Evolutionary conservation across 2,113 vertebrate genomes (phyloP), one percentile per base, ranked within the genome.

Genomic region (Lasiurus borealis): DNA sequence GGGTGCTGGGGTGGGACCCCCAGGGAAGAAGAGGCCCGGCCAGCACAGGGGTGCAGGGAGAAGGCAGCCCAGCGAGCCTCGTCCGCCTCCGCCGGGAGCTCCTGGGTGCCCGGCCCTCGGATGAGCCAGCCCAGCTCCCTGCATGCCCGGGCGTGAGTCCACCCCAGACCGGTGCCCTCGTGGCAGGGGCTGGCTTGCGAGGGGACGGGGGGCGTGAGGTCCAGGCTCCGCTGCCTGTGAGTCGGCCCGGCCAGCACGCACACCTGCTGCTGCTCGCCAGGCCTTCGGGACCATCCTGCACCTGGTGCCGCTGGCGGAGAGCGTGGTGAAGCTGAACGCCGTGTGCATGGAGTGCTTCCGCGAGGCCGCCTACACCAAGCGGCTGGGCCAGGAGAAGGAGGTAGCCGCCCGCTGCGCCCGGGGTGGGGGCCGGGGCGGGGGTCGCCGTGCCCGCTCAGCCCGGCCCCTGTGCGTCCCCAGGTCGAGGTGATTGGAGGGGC

Each of bases 301-400:
- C 97, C 98, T 99, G 62, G 98, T 99, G 40, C 99, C 99, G 0
- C 97, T 99, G 89, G 99, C 99, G 0, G 99, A 99, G 97, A 99
- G 99, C 0, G 99, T 99, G 77, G 99, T 99, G 96, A 99, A 99
- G 98, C 99, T 99, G 90, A 99, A 99, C 0, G 99, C 99, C 0
- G 99, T 99, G 96, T 99, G 99, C 97, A 99, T 99, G 99, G 98
- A 99, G 97, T 99, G 99, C 97, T 99, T 98, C 97, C 98, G 98
- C 34, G 99, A 99, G 34, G 99, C 99, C 0, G 98, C 99, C 44
- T 99, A 99, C 97, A 99, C 99, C 3, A 99, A 99, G 97, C 98
- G 99, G 96, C 98, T 99, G 59, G 99, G 99, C 85, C 80, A 97
- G 0, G 99, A 99, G 97, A 98, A 98, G 54, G 99, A 99, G 99